These are phyloP conservation scores for Nasonovia ribisnigri DNA, from an alignment of 2,888 invertebrate species.

Conservation along the genomic window DNA sequence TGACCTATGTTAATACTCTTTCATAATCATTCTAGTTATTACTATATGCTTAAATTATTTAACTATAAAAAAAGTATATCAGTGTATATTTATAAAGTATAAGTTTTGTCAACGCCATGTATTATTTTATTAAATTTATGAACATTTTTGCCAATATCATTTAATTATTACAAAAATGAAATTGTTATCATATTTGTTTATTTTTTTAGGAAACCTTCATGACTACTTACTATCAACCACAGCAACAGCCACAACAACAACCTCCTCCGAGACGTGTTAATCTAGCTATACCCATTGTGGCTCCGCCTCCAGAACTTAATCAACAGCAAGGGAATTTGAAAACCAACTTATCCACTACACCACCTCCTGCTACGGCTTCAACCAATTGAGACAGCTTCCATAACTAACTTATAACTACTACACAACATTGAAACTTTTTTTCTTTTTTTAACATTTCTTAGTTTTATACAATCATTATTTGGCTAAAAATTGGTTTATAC, in stretches of 20 bases:
- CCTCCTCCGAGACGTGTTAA: constrained; percentile 69
- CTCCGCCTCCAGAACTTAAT: constrained; percentile 68
- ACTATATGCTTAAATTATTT: not conserved
- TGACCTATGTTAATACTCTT: not conserved
- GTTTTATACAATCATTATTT: not conserved
- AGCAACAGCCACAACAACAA: constrained; percentile 68
- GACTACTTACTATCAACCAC: constrained; percentile 69
- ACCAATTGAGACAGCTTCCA: not conserved
- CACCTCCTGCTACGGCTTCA: not conserved
- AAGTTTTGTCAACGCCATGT: not conserved
- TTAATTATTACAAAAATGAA: not conserved
- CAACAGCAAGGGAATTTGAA: constrained; percentile 16
- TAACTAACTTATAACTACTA: not conserved
- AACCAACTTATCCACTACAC: not conserved
- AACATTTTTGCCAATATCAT: not conserved
- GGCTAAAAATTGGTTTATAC: not conserved
- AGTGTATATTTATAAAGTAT: too few relatives aligned
- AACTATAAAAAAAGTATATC: not conserved
- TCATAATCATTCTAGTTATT: not conserved
- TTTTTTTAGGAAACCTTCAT: constrained; percentile 66
- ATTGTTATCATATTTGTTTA: constrained; percentile 29
- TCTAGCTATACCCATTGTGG: constrained; percentile 69
- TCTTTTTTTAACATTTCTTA: not conserved
- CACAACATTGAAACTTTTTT: not conserved
- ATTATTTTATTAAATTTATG: not conserved